These are phyloP conservation scores for Crotalus tigris DNA, from an alignment of 2,113 vertebrate genomes.

Conservation along the genomic window DNA sequence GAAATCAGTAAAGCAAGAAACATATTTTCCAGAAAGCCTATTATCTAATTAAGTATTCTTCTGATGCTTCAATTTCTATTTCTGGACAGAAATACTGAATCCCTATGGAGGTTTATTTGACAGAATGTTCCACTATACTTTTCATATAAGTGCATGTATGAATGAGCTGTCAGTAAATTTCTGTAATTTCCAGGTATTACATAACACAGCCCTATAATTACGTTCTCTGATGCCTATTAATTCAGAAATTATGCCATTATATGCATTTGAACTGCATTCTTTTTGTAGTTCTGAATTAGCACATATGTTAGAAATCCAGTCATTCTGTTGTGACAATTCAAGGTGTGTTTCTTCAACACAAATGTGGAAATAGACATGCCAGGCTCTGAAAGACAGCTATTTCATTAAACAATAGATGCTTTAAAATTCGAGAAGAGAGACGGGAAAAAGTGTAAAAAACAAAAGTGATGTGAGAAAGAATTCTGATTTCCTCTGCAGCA, in stretches of 20 bases:
- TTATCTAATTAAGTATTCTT: background rate
- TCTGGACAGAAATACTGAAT: background rate
- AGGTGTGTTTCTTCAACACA: background rate
- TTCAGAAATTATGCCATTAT: background rate
- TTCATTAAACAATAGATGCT: accelerated
- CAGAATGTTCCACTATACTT: background rate
- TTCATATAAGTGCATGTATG: background rate
- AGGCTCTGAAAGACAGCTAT: background rate
- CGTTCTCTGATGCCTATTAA: background rate
- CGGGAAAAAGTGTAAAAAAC: background rate
- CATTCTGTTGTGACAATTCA: background rate
- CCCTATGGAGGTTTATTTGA: background rate
- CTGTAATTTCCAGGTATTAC: background rate
- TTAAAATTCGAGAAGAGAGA: background rate
- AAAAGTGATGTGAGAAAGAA: background rate
- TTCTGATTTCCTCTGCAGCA: background rate
- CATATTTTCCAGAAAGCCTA: background rate
- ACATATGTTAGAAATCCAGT: background rate
- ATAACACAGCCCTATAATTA: background rate
- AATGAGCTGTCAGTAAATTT: background rate
- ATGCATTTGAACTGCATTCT: conserved; percentile 1
- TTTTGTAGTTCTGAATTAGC: background rate
- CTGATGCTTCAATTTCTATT: background rate
- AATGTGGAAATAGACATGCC: background rate
- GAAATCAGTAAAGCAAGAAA: background rate